A percentile compares a stretch with the other conserved stretches of the same genome.
phyloP scores from a whole-genome alignment of 2,797 vertebrate genomes.

The Ambastaia sidthimunki region DNA sequence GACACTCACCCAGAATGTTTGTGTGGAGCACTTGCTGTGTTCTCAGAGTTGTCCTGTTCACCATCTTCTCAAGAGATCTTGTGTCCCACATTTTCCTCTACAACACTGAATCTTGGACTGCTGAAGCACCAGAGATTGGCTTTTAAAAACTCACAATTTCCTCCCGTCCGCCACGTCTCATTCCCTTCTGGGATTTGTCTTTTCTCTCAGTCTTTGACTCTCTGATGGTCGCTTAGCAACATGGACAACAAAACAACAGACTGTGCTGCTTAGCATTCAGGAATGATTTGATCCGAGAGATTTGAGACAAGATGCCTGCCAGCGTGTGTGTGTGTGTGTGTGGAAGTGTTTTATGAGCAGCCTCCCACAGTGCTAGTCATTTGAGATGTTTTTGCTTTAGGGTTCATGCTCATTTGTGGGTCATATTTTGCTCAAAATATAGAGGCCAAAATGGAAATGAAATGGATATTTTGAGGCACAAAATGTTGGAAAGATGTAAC shows the following conservation, averaged over 20 bases:
- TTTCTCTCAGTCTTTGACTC: slow-evolving; percentile 61
- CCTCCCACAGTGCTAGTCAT: slow-evolving; percentile 57
- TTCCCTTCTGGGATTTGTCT: slow-evolving; percentile 59
- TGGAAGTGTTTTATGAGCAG: slow-evolving; percentile 69
- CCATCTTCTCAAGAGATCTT: slow-evolving; percentile 49
- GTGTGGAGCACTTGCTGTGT: slow-evolving; percentile 50
- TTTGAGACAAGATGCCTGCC: slow-evolving; percentile 51
- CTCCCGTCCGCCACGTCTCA: slow-evolving; percentile 27
- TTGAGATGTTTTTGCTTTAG: slow-evolving; percentile 44
- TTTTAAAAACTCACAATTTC: slow-evolving; percentile 40
- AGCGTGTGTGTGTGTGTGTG: slow-evolving; percentile 36
- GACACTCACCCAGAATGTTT: slow-evolving; percentile 65
- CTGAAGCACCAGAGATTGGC: slow-evolving; percentile 24
- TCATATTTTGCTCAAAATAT: slow-evolving; percentile 21
- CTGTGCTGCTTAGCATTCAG: slow-evolving; percentile 64
- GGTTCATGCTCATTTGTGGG: slow-evolving; percentile 43
- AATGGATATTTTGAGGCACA: slow-evolving; percentile 8
- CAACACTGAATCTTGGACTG: slow-evolving; percentile 28
- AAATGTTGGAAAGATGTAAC: background rate
- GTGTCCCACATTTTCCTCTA: slow-evolving; percentile 38
- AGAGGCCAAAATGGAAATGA: slow-evolving; percentile 13
- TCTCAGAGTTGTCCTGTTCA: slow-evolving; percentile 46
- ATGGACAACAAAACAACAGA: slow-evolving; percentile 69
- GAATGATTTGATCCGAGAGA: slow-evolving; percentile 61
- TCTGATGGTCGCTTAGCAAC: slow-evolving; percentile 74